phyloP scores from a whole-genome alignment of 2,888 invertebrate species.

The Scaptomyza cyrtandrae region DNA sequence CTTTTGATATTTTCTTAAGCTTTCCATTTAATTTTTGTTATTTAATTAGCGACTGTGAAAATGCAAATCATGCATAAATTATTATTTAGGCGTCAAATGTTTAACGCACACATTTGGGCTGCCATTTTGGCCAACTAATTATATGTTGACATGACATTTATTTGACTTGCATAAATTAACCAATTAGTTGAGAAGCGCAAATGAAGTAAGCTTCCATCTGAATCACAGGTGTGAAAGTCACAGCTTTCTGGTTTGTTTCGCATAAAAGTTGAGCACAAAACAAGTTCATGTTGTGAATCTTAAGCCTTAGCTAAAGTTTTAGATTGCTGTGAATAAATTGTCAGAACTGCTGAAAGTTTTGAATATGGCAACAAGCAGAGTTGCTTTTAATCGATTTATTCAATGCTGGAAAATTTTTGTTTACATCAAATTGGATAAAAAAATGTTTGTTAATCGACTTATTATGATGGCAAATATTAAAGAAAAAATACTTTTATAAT shows the following conservation, averaged over 20 bases:
- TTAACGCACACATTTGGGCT: conserved; percentile 27
- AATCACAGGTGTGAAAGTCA: conserved; percentile 56
- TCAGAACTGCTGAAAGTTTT: neutral
- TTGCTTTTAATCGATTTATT: neutral
- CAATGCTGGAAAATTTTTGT: neutral
- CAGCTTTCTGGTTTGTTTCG: neutral
- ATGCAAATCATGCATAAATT: conserved; percentile 54
- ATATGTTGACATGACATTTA: conserved; percentile 79
- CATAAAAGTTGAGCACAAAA: conserved; percentile 5
- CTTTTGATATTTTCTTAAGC: conserved; percentile 1
- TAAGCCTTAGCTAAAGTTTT: conserved; percentile 19
- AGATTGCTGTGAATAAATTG: conserved; percentile 45
- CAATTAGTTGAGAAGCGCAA: conserved; percentile 71
- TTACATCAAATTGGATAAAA: neutral
- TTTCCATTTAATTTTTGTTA: conserved; percentile 18
- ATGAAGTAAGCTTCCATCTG: conserved; percentile 59
- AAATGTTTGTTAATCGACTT: neutral
- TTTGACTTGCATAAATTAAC: conserved; percentile 78
- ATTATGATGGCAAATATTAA: neutral
- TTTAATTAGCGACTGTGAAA: conserved; percentile 38
- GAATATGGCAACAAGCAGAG: neutral
- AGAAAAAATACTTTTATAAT: too few relatives aligned
- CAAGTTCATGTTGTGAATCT: conserved; percentile 21
- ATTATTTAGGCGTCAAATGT: conserved; percentile 25
- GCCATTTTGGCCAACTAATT: conserved; percentile 66